Evolutionary conservation across 2,113 vertebrate genomes (phyloP).

Genomic region (Paracanthobrama guichenoti): DNA sequence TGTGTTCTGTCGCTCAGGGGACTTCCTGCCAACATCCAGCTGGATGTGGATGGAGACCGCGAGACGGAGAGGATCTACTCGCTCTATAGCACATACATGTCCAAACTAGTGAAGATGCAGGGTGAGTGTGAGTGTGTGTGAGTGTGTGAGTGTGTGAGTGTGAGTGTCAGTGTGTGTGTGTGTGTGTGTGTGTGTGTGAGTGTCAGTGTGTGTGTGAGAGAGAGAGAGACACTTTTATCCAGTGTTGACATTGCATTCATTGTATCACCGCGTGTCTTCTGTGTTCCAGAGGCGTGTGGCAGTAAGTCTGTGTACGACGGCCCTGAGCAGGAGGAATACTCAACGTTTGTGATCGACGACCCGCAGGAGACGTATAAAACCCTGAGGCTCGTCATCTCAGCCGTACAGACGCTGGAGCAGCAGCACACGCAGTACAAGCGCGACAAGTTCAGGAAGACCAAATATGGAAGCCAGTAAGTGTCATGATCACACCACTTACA

Average conservation of each 20-base stretch:
- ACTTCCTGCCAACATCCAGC: slow-evolving; percentile 95
- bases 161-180: too few relatives aligned
- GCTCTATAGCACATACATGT: slow-evolving; percentile 90
- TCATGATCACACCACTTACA: too few relatives aligned
- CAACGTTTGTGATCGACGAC: slow-evolving; percentile 92
- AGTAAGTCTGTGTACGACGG: slow-evolving; percentile 96
- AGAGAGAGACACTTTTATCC: too few relatives aligned
- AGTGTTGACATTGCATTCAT: too few relatives aligned
- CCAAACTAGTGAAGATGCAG: slow-evolving; percentile 96
- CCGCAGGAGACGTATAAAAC: slow-evolving; percentile 96
- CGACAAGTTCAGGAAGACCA: slow-evolving; percentile 97
- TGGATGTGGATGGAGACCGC: slow-evolving; percentile 95
- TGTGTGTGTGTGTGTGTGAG: too few relatives aligned
- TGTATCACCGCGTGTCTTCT: too few relatives aligned
- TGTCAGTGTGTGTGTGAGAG: too few relatives aligned
- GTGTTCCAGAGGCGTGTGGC: slow-evolving; percentile 89
- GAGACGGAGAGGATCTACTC: slow-evolving; percentile 97
- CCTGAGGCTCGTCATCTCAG: slow-evolving; percentile 84
- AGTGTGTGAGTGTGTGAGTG: too few relatives aligned
- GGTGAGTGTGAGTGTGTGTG: slow-evolving; percentile 70
- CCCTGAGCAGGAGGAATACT: slow-evolving; percentile 94
- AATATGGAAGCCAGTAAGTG: slow-evolving; percentile 97
- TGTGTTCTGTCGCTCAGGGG: slow-evolving; percentile 73
- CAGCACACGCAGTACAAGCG: slow-evolving; percentile 93
- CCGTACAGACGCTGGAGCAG: slow-evolving; percentile 87